phyloP scores from a whole-genome alignment of 2,797 vertebrate genomes.

The Esox masquinongy region DNA sequence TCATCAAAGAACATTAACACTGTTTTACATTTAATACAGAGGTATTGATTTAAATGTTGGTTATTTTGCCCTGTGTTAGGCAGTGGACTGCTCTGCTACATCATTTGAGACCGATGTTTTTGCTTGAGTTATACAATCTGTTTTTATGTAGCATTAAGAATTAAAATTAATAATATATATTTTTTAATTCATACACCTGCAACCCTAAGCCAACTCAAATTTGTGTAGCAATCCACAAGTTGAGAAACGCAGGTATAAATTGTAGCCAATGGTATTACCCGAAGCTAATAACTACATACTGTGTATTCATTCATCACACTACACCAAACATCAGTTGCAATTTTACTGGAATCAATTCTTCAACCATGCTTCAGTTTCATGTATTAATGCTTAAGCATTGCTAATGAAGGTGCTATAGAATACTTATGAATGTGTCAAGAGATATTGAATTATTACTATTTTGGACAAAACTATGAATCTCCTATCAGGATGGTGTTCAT shows the following conservation, averaged over 20 bases:
- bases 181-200: too few relatives aligned
- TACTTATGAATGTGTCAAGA: neutral
- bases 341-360: neutral
- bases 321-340: neutral
- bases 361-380: neutral
- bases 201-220: too few relatives aligned
- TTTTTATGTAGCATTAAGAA: too few relatives aligned
- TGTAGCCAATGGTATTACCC: neutral
- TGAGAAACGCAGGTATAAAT: neutral
- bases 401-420: neutral
- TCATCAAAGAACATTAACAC: too few relatives aligned
- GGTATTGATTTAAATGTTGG: too few relatives aligned
- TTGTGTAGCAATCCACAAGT: too few relatives aligned
- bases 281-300: neutral
- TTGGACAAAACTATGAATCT: neutral
- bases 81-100: too few relatives aligned
- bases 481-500: neutral
- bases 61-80: too few relatives aligned
- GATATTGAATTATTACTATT: neutral
- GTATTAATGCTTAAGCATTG: neutral
- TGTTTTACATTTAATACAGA: too few relatives aligned
- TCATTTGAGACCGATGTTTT: too few relatives aligned
- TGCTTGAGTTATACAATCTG: too few relatives aligned
- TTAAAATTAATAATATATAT: too few relatives aligned
- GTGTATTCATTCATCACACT: neutral